Evolutionary conservation across 2,888 invertebrate species (phyloP).

Genomic region (Panopea generosa): DNA sequence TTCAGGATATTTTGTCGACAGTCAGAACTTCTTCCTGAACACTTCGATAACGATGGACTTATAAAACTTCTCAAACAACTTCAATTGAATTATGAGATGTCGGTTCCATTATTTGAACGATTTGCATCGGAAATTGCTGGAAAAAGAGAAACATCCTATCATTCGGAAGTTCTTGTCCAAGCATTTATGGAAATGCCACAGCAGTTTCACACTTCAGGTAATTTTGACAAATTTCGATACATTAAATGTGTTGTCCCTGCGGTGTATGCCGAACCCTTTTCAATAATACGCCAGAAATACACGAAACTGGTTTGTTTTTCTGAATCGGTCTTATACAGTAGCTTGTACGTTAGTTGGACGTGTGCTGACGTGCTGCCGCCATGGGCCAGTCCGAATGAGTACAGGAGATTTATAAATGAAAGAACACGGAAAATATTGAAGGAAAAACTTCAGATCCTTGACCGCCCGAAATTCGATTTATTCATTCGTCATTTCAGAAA

Average conservation of each 20-base stretch:
- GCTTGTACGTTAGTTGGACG: constrained; percentile 42
- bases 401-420: too few species aligned
- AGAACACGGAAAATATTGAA: too few species aligned
- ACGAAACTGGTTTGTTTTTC: constrained; percentile 48
- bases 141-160: constrained; percentile 11
- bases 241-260: constrained; percentile 52
- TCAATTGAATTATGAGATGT: constrained; percentile 28
- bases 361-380: constrained; percentile 25
- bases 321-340: background rate
- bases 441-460: constrained; percentile 25
- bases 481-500: constrained; percentile 55
- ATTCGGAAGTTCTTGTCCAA: constrained; percentile 9
- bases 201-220: background rate
- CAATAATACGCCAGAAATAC: constrained; percentile 20
- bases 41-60: constrained; percentile 24
- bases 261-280: background rate
- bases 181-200: background rate
- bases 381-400: background rate
- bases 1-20: background rate
- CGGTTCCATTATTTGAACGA: constrained; percentile 20
- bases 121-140: constrained; percentile 39
- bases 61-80: constrained; percentile 22
- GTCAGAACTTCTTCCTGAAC: constrained; percentile 28
- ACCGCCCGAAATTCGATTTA: constrained; percentile 28
- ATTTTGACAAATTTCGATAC: constrained; percentile 14